Base-by-base conservation (phyloP, 2,888 invertebrate species). In the Celastrina argiolus region DNA sequence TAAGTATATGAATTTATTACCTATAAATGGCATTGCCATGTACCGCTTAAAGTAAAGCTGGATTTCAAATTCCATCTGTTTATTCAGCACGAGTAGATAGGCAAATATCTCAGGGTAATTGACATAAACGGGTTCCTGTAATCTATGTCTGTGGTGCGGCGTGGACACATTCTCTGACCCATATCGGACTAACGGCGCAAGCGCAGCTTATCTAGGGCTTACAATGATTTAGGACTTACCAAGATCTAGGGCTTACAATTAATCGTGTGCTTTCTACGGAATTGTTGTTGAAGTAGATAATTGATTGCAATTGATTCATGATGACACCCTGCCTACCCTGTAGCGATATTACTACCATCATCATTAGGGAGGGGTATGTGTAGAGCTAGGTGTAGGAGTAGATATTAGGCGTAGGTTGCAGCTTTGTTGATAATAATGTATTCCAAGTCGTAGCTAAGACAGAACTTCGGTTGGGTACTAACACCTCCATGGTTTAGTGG, bases 161-260 rank as follows among this genome's bases (percentile, higher is more conserved):
- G 36, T 18, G n/a, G 22, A 6, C 22, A 22, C 51, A 26, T 51
- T 51, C 51, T 51, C 22, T 12, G 51, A 1, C 51, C 51, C 16
- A 51, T 51, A 51, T 51, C 12, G 22, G 1, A 22, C 71, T 59
- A 5, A 79, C 76, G 73, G 73, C 81, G 81, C 81, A 77, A 74
- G 70, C 71, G 73, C 71, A 68, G 12, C 16, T 26, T 51, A 51
- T 51, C 51, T 22, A 51, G 22, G 3, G 3, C 18, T 45, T 8
- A 18, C 45, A 18, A 45, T 31, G 0, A 8, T n/a, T n/a, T n/a
- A n/a, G n/a, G n/a, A n/a, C n/a, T n/a, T n/a, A n/a, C n/a, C n/a
- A n/a, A n/a, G n/a, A 45, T 45, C 45, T 45, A 45, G 45, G 8
- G 45, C 45, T 45, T 42, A 7, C 18, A 45, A 2, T 18, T 45